These are phyloP conservation scores for Sphecodes monilicornis DNA, from an alignment of 2,888 invertebrate genomes.

Conservation along the genomic window DNA sequence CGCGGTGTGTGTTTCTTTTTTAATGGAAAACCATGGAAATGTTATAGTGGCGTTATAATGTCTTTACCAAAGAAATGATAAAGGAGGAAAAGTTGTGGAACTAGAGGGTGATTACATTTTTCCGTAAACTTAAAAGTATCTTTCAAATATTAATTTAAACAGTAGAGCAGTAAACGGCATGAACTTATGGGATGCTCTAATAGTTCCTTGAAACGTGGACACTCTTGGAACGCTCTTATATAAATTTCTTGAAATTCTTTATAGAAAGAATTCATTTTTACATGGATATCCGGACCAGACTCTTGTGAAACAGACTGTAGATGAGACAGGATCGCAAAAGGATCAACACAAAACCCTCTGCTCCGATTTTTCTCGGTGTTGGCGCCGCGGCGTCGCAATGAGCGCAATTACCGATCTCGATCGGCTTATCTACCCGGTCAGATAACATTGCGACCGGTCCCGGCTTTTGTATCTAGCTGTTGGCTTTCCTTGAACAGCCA, in stretches of 20 bases:
- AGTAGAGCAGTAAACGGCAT: no score
- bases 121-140: no score
- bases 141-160: no score
- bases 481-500: constrained; percentile 36
- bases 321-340: not conserved
- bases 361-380: constrained; percentile 16
- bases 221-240: not conserved
- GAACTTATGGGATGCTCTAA: no score
- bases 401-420: constrained; percentile 55
- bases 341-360: constrained; percentile 4
- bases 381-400: not conserved
- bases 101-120: no score
- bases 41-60: no score
- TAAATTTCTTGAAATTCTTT: not conserved
- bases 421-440: constrained; percentile 49
- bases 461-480: constrained; percentile 39
- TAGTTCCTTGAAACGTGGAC: not conserved
- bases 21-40: no score
- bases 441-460: constrained; percentile 41
- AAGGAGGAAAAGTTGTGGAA: no score
- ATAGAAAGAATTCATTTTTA: not conserved
- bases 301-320: not conserved
- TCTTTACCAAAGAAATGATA: no score
- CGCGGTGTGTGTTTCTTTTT: no score
- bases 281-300: not conserved